Base-by-base conservation (phyloP, 2,888 invertebrate genomes). In the Venusia cambrica region DNA sequence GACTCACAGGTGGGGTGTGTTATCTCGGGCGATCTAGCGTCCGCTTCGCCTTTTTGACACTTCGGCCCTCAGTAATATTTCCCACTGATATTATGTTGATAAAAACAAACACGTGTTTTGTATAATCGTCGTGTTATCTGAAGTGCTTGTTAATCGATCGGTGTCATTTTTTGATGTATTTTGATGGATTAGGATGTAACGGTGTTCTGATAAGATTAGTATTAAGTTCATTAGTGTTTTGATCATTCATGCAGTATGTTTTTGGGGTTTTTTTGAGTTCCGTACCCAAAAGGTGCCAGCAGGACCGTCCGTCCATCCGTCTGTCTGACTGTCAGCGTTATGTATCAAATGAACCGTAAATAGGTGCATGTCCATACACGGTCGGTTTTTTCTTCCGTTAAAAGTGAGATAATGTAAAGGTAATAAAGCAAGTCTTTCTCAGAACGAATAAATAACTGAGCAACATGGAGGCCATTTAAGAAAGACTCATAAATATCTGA, bases 31-130 rank as follows among this genome's bases (percentile, higher is more conserved):
- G 62, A 84, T 81, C 83, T 68, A 54, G 57, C 73, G 73, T 66
- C 73, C 73, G 73, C 72, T 78, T 68, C 69, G 72, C 67, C 63
- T 76, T 76, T 76, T 75, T 75, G 77, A 78, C 79, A 76, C 75
- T 71, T 70, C 50, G 49, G 48, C 61, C 66, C 65, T 49, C 43
- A 58, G 52, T 60, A 72, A 75, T 74, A 65, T 63, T 62, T 45
- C 53, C 48, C 58, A 68, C 62, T 55, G 72, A 75, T 73, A 71
- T 62, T 54, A 54, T 51, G 51, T 51, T 58, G 65, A 60, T 63
- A 68, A 63, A 57, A 65, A 65, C 62, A 68, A 42, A 81, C 81
- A 79, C 72, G 68, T 78, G 75, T 79, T 75, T 72, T 71, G 56
- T 42, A 57, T 71, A 74, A 72, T 72, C 57, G 59, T 54, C 52